These are phyloP conservation scores for Montipora efflorescens DNA, from an alignment of 64 coral and sea anemone genomes.

Conservation along the genomic window DNA sequence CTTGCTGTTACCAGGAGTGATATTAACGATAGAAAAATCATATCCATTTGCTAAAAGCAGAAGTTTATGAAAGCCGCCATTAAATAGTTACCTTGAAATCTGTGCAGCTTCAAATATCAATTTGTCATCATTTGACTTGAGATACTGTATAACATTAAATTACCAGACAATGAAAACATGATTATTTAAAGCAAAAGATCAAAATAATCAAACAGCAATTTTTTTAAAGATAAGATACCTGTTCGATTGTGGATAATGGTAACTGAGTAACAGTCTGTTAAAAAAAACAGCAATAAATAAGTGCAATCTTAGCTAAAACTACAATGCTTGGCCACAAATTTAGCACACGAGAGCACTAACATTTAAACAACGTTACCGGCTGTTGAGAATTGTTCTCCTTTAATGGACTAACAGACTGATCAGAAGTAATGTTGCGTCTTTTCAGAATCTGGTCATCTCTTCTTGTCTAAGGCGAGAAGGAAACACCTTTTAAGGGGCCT, in stretches of 20 bases:
- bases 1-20: too few species aligned
- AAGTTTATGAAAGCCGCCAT: neutral
- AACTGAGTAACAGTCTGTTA: conserved; percentile 20
- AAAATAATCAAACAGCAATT: neutral
- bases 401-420: conserved; percentile 64
- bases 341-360: neutral
- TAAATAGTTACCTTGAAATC: conserved; percentile 40
- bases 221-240: conserved; percentile 1
- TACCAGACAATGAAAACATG: neutral
- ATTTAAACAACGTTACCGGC: conserved; percentile 27
- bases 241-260: conserved; percentile 41
- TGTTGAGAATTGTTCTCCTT: conserved; percentile 68
- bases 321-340: neutral
- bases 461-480: conserved; percentile 49
- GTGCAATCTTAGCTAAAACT: neutral
- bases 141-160: conserved; percentile 21
- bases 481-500: neutral
- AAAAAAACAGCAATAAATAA: neutral
- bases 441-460: conserved; percentile 83
- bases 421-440: conserved; percentile 69
- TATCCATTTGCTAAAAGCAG: too few species aligned
- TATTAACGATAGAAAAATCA: too few species aligned
- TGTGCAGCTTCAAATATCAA: conserved; percentile 67
- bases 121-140: conserved; percentile 72
- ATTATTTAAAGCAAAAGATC: neutral